These are phyloP conservation scores for Saturnia japonica DNA, from an alignment of 2,888 invertebrate genomes.

Conservation along the genomic window DNA sequence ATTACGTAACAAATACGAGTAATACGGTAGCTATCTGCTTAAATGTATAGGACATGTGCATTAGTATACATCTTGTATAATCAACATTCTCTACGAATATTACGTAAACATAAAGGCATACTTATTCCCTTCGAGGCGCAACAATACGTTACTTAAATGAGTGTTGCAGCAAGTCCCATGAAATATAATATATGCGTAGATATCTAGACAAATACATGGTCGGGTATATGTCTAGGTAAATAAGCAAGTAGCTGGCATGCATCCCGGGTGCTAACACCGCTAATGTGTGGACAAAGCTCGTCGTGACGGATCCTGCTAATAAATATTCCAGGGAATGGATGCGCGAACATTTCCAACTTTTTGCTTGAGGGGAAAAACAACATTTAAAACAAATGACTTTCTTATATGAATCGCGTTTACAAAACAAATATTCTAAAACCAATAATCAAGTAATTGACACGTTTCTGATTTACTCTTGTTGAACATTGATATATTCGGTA, in stretches of 20 bases:
- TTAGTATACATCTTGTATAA: conserved; percentile 62
- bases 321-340: conserved; percentile 74
- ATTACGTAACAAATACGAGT: conserved; percentile 32
- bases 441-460: background rate
- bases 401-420: background rate
- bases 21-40: conserved; percentile 30
- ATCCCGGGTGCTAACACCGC: conserved; percentile 74
- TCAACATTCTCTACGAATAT: conserved; percentile 57
- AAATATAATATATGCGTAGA: conserved; percentile 63
- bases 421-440: background rate
- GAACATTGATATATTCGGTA: too few species aligned
- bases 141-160: conserved; percentile 69
- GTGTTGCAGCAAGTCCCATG: conserved; percentile 65
- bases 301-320: conserved; percentile 79
- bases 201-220: conserved; percentile 68
- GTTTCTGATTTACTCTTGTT: background rate
- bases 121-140: conserved; percentile 66
- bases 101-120: conserved; percentile 64
- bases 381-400: background rate
- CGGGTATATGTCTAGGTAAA: conserved; percentile 64
- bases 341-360: conserved; percentile 55
- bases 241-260: conserved; percentile 58
- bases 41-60: conserved; percentile 52
- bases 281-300: conserved; percentile 78
- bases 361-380: background rate